Evolutionary conservation across 2,888 invertebrate genomes (phyloP), one percentile per base, ranked within the genome.

Genomic region (Ormyrus thymus): DNA sequence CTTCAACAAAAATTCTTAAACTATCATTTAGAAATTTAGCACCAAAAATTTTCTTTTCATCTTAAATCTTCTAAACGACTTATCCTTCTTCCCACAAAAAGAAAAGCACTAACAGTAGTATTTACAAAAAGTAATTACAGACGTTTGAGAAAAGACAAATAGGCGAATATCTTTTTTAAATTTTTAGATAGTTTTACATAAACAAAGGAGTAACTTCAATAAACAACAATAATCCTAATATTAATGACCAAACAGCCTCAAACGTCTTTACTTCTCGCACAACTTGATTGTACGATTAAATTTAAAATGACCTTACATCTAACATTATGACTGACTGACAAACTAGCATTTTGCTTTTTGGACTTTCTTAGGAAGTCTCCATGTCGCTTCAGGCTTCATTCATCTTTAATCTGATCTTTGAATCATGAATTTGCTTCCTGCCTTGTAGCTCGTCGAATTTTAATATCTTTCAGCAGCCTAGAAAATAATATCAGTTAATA

Each of bases 261-360:
- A 81, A 73, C 71, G 61, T 55, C 58, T 70, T 53, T 51, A 68
- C 73, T 55, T 70, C 68, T 73, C 45, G 76, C 56, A 74, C 78
- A 73, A 76, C 61, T 58, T 61, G 76, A 74, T 76, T 75, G 71
- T 71, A 81, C 68, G 64, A 64, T 70, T 70, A 0, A 61, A 76
- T 71, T 80, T 65, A 13, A 71, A 62, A 29, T 70, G 51, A 70
- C 9, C 15, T 56, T 75, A 73, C 9, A 76, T 65, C 62, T 76
- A 79, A 76, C 50, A 78, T 77, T 79, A 79, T 81, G 81, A 81
- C 81, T 81, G 81, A 80, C 69, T 80, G 66, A 71, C n/a, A 77
- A 29, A 76, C 65, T 73, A 81, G 68, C 77, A 66, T 58, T 72
- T 66, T 68, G 15, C 65, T 74, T 62, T 53, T n/a, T 13, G 10